Conservation (phyloP, 2,797 vertebrate genomes). For the Danio choprae region DNA sequence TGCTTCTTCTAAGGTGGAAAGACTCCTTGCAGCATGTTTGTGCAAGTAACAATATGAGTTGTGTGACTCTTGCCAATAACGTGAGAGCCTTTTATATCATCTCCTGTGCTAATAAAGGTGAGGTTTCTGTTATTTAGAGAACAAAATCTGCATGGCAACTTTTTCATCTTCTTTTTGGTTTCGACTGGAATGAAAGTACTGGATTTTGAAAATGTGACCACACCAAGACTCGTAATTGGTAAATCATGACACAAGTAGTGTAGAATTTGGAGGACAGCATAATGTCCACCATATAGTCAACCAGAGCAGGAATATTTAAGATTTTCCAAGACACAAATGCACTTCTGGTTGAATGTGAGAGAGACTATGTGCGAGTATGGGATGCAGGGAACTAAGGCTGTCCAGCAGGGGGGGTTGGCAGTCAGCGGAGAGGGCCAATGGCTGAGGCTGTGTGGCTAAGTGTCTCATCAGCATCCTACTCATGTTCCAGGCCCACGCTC, state of each 20-base stretch:
- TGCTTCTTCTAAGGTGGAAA: conserved; percentile 1
- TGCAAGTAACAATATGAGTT: background rate
- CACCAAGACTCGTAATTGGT: background rate
- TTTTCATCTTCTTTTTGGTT: no score
- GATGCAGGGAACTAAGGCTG: conserved; percentile 75
- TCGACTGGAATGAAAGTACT: no score
- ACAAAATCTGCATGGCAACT: no score
- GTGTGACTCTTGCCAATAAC: background rate
- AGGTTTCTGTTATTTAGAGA: no score
- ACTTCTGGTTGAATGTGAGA: conserved; percentile 67
- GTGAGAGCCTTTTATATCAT: background rate
- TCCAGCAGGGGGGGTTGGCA: conserved; percentile 76
- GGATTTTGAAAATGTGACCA: no score
- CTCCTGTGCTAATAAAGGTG: background rate
- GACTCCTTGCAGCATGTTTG: conserved; percentile 16
- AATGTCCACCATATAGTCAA: conserved; percentile 2
- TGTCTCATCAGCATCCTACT: conserved; percentile 99
- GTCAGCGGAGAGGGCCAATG: conserved; percentile 81
- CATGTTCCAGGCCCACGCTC: conserved; percentile 97
- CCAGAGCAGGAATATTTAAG: conserved; percentile 34
- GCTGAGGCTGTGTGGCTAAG: conserved; percentile 95
- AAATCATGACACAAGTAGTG: conserved; percentile 17
- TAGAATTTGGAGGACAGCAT: conserved; percentile 17
- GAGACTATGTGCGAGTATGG: conserved; percentile 67
- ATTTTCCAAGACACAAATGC: conserved; percentile 45